Evolutionary conservation across 2,797 vertebrate species (phyloP).

Genomic region (Threskiornis aethiopicus): DNA sequence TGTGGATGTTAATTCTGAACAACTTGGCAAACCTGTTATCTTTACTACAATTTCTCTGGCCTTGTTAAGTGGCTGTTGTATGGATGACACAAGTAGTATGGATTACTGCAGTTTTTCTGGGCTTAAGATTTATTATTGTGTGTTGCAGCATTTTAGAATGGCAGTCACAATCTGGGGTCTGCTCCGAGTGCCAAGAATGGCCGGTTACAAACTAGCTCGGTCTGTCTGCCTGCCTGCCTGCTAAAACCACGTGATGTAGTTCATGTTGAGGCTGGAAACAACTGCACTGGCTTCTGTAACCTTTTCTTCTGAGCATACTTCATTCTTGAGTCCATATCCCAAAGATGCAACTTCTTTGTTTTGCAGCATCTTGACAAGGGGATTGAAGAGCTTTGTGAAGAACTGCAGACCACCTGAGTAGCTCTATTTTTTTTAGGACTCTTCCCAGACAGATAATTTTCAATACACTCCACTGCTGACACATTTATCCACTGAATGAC

Average conservation of each 20-base stretch:
- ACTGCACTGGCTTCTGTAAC: neutral
- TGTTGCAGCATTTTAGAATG: neutral
- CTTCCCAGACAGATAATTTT: neutral
- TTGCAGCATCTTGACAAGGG: neutral
- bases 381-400: neutral
- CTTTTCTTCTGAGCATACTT: neutral
- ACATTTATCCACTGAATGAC: constrained; percentile 9
- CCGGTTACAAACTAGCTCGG: neutral
- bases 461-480: neutral
- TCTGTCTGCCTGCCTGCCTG: neutral
- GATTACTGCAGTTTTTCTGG: neutral
- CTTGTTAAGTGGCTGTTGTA: neutral
- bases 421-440: neutral
- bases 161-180: neutral
- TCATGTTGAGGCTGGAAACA: neutral
- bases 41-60: neutral
- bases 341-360: neutral
- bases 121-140: neutral
- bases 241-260: neutral
- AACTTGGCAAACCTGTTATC: neutral
- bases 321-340: neutral
- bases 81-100: neutral
- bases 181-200: neutral
- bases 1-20: neutral
- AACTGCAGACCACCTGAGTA: neutral